Conservation (phyloP, 2,888 invertebrate species). For the Leptopilina syphax region DNA sequence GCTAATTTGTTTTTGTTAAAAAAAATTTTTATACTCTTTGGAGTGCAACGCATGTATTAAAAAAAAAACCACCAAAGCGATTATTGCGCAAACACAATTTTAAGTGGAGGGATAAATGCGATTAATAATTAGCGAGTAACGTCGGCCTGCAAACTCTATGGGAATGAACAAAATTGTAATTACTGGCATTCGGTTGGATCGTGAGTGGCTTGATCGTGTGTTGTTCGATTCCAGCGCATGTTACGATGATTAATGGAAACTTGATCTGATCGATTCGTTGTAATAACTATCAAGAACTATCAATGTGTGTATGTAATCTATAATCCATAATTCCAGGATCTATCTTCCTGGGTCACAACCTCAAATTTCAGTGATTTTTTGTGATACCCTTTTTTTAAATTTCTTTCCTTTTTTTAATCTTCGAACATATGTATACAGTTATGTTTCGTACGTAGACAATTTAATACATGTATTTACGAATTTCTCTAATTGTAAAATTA, state of each 20-base stretch:
- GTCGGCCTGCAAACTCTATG: neutral
- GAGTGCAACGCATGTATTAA: too few relatives aligned
- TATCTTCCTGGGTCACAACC: constrained; percentile 20
- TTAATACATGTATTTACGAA: too few relatives aligned
- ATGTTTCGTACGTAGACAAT: too few relatives aligned
- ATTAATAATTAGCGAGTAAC: constrained; percentile 59
- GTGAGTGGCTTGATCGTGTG: constrained; percentile 21
- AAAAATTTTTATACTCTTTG: too few relatives aligned
- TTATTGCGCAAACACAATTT: constrained; percentile 35
- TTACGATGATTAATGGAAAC: constrained; percentile 29
- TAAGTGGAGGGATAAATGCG: constrained; percentile 49
- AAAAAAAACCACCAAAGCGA: neutral
- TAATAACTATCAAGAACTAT: constrained; percentile 22
- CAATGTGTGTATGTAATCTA: neutral
- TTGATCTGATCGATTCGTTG: constrained; percentile 34
- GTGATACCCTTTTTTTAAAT: neutral
- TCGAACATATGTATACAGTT: too few relatives aligned
- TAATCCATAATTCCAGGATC: neutral
- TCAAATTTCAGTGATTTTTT: neutral
- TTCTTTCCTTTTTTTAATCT: neutral
- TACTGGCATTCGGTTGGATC: constrained; percentile 25
- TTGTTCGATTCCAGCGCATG: neutral
- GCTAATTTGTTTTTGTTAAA: too few relatives aligned
- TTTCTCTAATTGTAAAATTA: too few relatives aligned
- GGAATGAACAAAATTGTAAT: constrained; percentile 25